Evolutionary conservation across 2,888 invertebrate genomes (phyloP).

Genomic region (Polydrusus tereticollis): DNA sequence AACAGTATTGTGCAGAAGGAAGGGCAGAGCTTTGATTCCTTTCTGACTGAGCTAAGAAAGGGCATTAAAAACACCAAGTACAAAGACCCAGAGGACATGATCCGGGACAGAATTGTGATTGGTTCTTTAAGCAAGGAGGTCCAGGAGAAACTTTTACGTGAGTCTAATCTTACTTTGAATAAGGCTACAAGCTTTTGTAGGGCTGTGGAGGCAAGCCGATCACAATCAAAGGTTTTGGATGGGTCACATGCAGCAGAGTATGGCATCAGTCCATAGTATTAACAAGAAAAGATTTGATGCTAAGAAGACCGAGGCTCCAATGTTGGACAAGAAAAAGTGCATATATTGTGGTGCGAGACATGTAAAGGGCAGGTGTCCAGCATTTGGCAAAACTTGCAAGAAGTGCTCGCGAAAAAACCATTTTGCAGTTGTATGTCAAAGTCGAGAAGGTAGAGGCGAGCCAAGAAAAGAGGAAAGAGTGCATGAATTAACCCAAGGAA

Average conservation of each 20-base stretch:
- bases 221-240: conserved; percentile 50
- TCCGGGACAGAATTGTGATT: conserved; percentile 54
- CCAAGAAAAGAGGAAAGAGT: conserved; percentile 19
- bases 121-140: conserved; percentile 50
- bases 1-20: conserved; percentile 48
- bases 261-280: conserved; percentile 8
- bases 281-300: conserved; percentile 18
- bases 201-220: conserved; percentile 49
- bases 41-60: conserved; percentile 51
- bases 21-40: conserved; percentile 27
- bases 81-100: conserved; percentile 52
- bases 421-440: conserved; percentile 29
- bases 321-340: conserved; percentile 1
- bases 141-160: conserved; percentile 51
- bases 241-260: conserved; percentile 5
- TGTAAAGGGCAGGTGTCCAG: conserved; percentile 44
- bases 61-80: conserved; percentile 54
- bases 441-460: background rate
- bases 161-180: conserved; percentile 48
- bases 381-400: conserved; percentile 39
- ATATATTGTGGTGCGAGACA: conserved; percentile 28
- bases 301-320: background rate
- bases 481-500: conserved; percentile 15
- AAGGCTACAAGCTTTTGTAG: conserved; percentile 51
- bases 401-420: conserved; percentile 5